Evolutionary conservation across 2,888 invertebrate genomes (phyloP), one percentile per base, ranked within the genome.

Genomic region (Platynereis dumerilii): DNA sequence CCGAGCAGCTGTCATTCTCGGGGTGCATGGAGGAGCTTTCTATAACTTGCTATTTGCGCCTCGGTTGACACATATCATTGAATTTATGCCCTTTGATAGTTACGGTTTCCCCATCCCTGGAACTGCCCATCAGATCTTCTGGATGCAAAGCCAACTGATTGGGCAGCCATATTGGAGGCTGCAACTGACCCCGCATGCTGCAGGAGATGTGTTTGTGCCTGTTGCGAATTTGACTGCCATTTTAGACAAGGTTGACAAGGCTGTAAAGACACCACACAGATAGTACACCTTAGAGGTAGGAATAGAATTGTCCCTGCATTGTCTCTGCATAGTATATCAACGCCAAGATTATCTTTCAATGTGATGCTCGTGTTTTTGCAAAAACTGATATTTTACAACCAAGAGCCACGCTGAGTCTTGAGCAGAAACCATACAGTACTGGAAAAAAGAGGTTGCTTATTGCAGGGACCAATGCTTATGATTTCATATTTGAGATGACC

Each of bases 11-110:
- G 24, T 65, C 17, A n/a, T 67, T 2, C 64, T 67, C 15, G 67
- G 67, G n/a, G 64, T 64, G 7, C 67, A 67, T 29, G 67, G 67
- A 10, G 67, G 67, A 1, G 67, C 60, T 5, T 58, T 67, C 26
- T 67, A 67, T 39, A 67, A 67, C 61, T 52, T 67, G 58, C 24
- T 53, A n/a, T 48, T 64, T 26, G 42, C 54, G 17, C 65, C 60
- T 15, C n/a, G 26, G 3, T 52, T 27, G 17, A 53, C 64, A 7
- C 29, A 27, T 44, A 48, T 67, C n/a, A 44, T 67, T 2, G 67
- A 67, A 39, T 20, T 67, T 1, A 60, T 65, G 48, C 67, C 67
- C 2, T 53, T 39, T 15, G 22, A 52, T 17, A 12, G n/a, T 22
- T 53, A 39, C 22, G 61, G 61, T 17, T 22, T 34, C 15, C 52